These are phyloP conservation scores for Dicentrarchus labrax DNA, from an alignment of 2,113 vertebrate species.

Conservation along the genomic window DNA sequence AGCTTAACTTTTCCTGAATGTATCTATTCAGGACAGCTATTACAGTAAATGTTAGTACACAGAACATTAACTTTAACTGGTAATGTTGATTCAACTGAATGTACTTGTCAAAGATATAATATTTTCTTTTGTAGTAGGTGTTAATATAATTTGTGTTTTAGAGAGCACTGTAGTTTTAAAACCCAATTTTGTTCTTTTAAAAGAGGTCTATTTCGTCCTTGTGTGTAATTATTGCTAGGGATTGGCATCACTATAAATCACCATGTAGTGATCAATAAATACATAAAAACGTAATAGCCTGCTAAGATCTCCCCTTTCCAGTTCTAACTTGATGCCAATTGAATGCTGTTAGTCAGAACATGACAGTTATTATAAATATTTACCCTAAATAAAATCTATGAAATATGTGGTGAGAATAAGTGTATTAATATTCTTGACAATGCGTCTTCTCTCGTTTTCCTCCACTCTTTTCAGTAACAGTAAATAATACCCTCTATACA, in stretches of 20 bases:
- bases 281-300: constrained; percentile 53
- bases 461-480: background rate
- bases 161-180: background rate
- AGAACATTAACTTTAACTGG: background rate
- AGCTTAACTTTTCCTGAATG: background rate
- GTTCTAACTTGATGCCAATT: background rate
- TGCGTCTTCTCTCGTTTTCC: background rate
- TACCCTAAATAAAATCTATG: background rate
- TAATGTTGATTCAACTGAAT: background rate
- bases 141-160: background rate
- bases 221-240: constrained; percentile 31
- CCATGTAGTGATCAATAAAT: constrained; percentile 62
- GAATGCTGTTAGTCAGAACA: constrained; percentile 2
- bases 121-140: background rate
- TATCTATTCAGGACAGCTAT: background rate
- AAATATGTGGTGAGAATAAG: background rate
- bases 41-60: background rate
- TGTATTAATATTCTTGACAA: background rate
- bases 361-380: background rate
- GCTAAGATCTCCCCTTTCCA: constrained; percentile 13
- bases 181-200: constrained; percentile 1
- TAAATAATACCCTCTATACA: background rate
- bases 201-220: constrained; percentile 12
- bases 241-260: constrained; percentile 59
- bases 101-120: background rate